These are phyloP conservation scores for Chelon auratus DNA, from an alignment of 2,797 vertebrate species.

Conservation along the genomic window DNA sequence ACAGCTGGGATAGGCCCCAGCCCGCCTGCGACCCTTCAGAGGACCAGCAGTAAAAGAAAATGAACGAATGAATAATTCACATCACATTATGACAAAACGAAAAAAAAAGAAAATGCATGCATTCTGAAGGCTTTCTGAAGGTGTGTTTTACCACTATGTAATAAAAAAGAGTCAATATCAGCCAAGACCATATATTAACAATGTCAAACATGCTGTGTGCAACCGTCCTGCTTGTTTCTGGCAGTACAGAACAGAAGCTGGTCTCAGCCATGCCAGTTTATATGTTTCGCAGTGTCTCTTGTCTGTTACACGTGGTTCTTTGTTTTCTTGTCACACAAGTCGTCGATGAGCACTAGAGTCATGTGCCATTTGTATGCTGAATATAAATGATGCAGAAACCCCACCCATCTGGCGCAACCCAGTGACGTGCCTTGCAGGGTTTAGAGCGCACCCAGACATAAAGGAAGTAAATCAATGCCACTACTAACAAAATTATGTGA, in stretches of 20 bases:
- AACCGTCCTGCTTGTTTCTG: background rate
- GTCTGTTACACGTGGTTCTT: constrained; percentile 13
- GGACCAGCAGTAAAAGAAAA: too few species aligned
- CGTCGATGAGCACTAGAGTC: background rate
- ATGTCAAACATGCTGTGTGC: background rate
- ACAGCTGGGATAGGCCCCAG: too few species aligned
- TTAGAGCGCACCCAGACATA: background rate
- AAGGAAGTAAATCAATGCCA: background rate
- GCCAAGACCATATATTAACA: background rate
- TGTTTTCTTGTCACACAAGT: constrained; percentile 8
- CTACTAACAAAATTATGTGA: background rate
- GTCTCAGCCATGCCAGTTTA: background rate
- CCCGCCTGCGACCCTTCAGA: too few species aligned
- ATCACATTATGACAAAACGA: too few species aligned
- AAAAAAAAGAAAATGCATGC: too few species aligned
- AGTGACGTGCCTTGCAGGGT: background rate
- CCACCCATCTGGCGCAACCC: background rate
- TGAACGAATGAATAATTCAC: too few species aligned
- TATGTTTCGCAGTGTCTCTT: background rate
- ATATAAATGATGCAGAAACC: background rate
- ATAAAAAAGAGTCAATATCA: too few species aligned
- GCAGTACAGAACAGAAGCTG: background rate
- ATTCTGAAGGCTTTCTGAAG: too few species aligned
- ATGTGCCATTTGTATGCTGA: background rate
- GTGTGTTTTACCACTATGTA: too few species aligned